Conservation (phyloP, 2,888 invertebrate species). For the Pristionchus arcanus region DNA sequence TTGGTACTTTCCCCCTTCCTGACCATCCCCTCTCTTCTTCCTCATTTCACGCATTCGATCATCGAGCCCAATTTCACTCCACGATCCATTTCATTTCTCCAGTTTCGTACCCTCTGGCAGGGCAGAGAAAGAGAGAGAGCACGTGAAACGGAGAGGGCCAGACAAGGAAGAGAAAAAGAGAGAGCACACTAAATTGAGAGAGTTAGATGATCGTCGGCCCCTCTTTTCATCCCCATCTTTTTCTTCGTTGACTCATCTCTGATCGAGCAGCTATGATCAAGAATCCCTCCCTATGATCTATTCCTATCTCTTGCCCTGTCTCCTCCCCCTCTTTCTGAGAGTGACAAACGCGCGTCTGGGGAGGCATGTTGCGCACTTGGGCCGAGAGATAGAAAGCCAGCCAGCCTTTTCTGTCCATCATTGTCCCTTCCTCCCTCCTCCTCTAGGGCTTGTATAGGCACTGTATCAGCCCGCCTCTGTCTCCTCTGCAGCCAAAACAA, state of each 20-base stretch:
- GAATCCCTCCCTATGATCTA: constrained; percentile 34
- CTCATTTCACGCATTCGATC: constrained; percentile 37
- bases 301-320: constrained; percentile 14
- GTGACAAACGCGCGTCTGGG: constrained; percentile 52
- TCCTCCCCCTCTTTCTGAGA: not conserved
- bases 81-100: not conserved
- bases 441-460: constrained; percentile 16
- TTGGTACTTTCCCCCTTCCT: constrained; percentile 48
- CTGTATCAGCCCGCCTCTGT: not conserved
- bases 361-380: constrained; percentile 46
- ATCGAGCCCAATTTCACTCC: not conserved
- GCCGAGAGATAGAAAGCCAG: not conserved
- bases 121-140: not conserved
- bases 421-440: constrained; percentile 15
- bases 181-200: not conserved
- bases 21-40: constrained; percentile 24
- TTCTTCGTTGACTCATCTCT: constrained; percentile 10
- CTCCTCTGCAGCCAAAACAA: not conserved
- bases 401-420: constrained; percentile 46
- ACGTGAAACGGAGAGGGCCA: not conserved
- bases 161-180: not conserved
- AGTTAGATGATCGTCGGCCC: not conserved
- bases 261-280: constrained; percentile 33
- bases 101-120: not conserved
- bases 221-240: constrained; percentile 23